phyloP scores from a whole-genome alignment of 2,888 invertebrate species.

The Oegoconia quadripuncta region DNA sequence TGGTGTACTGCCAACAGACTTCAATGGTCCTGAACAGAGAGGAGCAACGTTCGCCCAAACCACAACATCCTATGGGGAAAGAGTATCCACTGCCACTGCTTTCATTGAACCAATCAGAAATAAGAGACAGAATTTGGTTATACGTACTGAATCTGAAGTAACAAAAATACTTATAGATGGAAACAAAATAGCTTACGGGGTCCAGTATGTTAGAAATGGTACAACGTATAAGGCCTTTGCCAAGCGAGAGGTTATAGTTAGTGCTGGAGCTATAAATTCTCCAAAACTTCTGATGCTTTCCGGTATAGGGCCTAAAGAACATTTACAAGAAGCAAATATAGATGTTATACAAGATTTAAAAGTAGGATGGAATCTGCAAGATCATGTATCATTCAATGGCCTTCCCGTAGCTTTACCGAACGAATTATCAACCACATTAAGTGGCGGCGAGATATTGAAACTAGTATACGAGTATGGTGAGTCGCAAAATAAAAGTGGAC shows the following conservation, averaged over 20 bases:
- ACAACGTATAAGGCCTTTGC: constrained; percentile 37
- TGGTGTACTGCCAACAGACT: constrained; percentile 77
- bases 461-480: constrained; percentile 51
- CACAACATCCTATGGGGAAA: constrained; percentile 71
- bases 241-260: constrained; percentile 53
- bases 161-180: constrained; percentile 75
- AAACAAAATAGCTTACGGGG: constrained; percentile 48
- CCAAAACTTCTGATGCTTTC: constrained; percentile 59
- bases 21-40: constrained; percentile 72
- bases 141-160: constrained; percentile 74
- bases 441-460: constrained; percentile 47
- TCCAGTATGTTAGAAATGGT: constrained; percentile 38
- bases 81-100: constrained; percentile 81
- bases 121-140: constrained; percentile 66
- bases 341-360: constrained; percentile 43
- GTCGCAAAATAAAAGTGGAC: constrained; percentile 52
- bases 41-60: constrained; percentile 80
- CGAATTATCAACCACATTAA: constrained; percentile 61
- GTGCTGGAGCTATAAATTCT: constrained; percentile 49
- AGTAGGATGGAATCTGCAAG: constrained; percentile 61
- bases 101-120: constrained; percentile 82
- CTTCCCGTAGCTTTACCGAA: constrained; percentile 74
- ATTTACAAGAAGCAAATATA: constrained; percentile 40
- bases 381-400: constrained; percentile 60
- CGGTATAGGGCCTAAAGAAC: constrained; percentile 52